Conservation (phyloP, 2,797 vertebrate genomes). For the Podarcis lilfordi region DNA sequence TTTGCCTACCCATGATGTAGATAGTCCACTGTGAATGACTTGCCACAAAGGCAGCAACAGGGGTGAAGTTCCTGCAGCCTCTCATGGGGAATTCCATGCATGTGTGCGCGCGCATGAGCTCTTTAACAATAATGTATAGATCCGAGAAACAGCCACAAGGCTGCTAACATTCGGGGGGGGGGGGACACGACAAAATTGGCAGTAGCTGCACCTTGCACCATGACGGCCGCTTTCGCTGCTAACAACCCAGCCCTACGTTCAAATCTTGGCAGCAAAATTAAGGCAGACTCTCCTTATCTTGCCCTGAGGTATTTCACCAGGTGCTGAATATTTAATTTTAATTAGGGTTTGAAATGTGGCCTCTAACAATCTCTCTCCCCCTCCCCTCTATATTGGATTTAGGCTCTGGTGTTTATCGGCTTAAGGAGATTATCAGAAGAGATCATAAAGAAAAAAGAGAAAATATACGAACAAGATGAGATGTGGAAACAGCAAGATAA, state of each 20-base stretch:
- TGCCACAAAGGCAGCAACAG: not conserved
- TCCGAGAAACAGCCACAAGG: not conserved
- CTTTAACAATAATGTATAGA: not conserved
- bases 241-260: rapidly evolving
- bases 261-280: not conserved
- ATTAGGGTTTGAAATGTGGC: not conserved
- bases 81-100: rapidly evolving
- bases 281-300: not conserved
- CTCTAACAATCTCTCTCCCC: not conserved
- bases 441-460: no score
- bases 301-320: slow-evolving; percentile 1
- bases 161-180: not conserved
- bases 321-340: not conserved
- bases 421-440: no score
- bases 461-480: no score
- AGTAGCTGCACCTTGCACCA: not conserved
- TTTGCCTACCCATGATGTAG: no score
- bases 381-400: not conserved
- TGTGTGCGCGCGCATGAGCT: not conserved
- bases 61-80: rapidly evolving
- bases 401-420: no score
- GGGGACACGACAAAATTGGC: not conserved
- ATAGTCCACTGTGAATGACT: not conserved
- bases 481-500: no score
- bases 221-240: not conserved